Base-by-base conservation (phyloP, 92 coral and sea anemone species). In the Galaxea fascicularis region DNA sequence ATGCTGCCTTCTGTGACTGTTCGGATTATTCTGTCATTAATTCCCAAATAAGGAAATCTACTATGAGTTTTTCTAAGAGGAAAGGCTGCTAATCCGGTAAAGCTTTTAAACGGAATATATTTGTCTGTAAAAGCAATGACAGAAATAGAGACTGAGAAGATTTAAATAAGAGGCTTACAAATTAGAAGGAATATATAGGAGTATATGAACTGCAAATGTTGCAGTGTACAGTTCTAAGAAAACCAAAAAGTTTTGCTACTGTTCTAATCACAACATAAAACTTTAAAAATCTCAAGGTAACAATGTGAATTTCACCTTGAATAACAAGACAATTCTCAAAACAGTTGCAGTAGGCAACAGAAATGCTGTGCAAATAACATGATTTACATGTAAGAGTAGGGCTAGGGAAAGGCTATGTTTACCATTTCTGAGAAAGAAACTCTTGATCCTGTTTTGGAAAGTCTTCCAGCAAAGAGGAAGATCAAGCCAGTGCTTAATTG, bases 361-460 rank as follows among this genome's bases (percentile, higher is more conserved):
- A 5, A 47, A 64, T 45, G 12, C 45, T 15, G 54, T 26, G 49
- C 27, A 46, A 49, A 73, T 25, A n/a, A 74, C 22, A 30, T 8
- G n/a, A n/a, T n/a, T 4, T 30, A 54, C 24, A 28, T 45, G 45
- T 46, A 22, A 65, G 30, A 35, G 18, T 9, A 26, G 46, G 26
- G 62, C 12, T 4, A 26, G 47, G 10, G 26, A 78, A 65, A 47
- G 26, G 17, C 10, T 16, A 46, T 20, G 35, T 27, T 78, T 78
- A 78, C 83, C 83, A 78, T 78, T 78, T 60, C 28, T 27, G 41
- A 60, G 31, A 58, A 76, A 76, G 29, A 8, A 16, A 35, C 69
- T 17, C 31, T 31, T n/a, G 17, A 17, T 78, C 46, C 84, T 52
- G 25, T 35, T 26, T 18, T 27, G 9, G 14, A 4, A 64, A 7